A percentile compares a stretch with the other conserved stretches of the same genome.
phyloP scores from a whole-genome alignment of 2,888 invertebrate genomes.

The Diadromus collaris region DNA sequence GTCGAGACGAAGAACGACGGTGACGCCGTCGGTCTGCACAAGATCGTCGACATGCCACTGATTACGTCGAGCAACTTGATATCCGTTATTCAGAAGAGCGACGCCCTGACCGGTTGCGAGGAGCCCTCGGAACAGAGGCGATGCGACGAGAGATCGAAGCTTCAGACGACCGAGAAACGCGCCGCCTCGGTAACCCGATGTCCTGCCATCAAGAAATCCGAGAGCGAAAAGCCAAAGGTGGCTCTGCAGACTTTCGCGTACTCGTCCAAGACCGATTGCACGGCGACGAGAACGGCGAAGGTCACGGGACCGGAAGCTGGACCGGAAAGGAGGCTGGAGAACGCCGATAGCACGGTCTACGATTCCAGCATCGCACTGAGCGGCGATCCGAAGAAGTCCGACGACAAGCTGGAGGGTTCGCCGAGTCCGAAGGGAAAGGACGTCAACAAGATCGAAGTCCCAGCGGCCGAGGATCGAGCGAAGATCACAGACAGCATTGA shows the following conservation, averaged over 20 bases:
- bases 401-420: conserved; percentile 49
- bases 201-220: conserved; percentile 73
- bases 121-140: conserved; percentile 6
- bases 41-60: conserved; percentile 78
- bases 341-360: conserved; percentile 58
- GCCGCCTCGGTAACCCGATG: conserved; percentile 66
- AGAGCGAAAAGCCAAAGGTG: conserved; percentile 72
- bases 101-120: conserved; percentile 38
- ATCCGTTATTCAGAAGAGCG: conserved; percentile 64
- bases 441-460: conserved; percentile 61
- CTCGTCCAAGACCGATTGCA: conserved; percentile 49
- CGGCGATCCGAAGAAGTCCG: conserved; percentile 69
- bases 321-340: conserved; percentile 34
- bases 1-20: conserved; percentile 60
- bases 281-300: conserved; percentile 55
- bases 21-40: conserved; percentile 67
- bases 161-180: conserved; percentile 65
- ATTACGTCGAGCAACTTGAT: conserved; percentile 74
- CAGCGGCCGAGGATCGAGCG: conserved; percentile 42
- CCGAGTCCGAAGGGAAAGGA: conserved; percentile 61
- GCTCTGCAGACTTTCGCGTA: conserved; percentile 50
- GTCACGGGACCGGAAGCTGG: conserved; percentile 52
- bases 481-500: conserved; percentile 57
- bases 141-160: conserved; percentile 7
- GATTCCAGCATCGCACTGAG: conserved; percentile 68